Evolutionary conservation across 2,797 vertebrate species (phyloP).

Genomic region (Tachyglossus aculeatus): DNA sequence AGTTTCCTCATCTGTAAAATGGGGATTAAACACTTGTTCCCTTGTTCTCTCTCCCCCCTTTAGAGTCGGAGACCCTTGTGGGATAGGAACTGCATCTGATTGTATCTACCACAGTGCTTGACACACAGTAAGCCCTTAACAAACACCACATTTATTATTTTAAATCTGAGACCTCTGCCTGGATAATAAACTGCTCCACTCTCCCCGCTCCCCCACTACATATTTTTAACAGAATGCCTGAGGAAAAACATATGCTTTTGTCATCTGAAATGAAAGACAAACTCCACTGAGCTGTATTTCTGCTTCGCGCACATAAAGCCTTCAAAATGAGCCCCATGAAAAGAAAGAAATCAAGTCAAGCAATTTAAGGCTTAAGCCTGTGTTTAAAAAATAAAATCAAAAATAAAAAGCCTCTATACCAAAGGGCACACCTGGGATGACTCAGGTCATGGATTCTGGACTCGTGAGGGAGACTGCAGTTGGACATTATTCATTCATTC

Average conservation of each 20-base stretch:
- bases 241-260: conserved; percentile 15
- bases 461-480: neutral
- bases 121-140: no score
- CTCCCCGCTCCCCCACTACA: neutral
- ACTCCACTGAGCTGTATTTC: neutral
- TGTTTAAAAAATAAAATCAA: conserved; percentile 33
- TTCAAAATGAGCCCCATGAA: conserved; percentile 23
- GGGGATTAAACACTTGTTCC: no score
- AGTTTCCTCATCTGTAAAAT: no score
- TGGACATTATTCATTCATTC: neutral
- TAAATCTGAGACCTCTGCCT: no score
- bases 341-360: neutral
- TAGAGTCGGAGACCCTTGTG: no score
- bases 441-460: neutral
- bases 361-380: conserved; percentile 5
- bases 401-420: conserved; percentile 29
- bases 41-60: no score
- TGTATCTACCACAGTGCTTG: no score
- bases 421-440: conserved; percentile 18
- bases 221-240: neutral
- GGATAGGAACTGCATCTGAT: no score
- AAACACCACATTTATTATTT: no score
- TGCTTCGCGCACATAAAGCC: neutral
- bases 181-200: no score
- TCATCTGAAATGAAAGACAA: conserved; percentile 13